Evolutionary conservation across 1,140 invertebrate species (phyloP).

Genomic region (Drosophila tsacasi): DNA sequence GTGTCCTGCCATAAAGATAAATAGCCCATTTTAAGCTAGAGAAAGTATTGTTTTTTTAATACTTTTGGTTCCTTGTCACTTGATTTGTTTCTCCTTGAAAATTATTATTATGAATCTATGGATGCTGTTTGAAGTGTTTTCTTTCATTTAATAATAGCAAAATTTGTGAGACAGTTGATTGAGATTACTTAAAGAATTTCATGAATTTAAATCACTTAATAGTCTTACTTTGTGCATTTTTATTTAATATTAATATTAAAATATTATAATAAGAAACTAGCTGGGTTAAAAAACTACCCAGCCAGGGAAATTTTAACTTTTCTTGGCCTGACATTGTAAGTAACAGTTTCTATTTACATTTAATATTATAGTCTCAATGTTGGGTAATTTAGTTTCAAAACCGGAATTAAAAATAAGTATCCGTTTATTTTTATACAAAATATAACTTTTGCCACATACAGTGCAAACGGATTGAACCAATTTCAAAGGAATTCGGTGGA

Average conservation of each 20-base stretch:
- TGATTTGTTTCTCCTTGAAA: not conserved
- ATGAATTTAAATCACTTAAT: not conserved
- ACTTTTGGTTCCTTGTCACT: not conserved
- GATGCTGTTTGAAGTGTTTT: not conserved
- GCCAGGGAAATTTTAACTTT: not conserved
- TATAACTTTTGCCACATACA: not conserved
- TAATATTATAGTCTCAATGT: not conserved
- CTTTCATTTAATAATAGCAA: not conserved
- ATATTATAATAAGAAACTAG: not conserved
- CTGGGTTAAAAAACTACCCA: not conserved
- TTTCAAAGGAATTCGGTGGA: conserved; percentile 15
- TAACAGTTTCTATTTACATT: not conserved
- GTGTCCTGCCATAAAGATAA: conserved; percentile 1
- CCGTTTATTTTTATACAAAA: not conserved
- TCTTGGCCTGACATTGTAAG: no score
- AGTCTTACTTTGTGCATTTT: not conserved
- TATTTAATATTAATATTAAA: not conserved
- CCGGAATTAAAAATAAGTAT: not conserved
- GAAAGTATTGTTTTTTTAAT: no score
- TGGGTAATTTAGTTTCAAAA: no score
- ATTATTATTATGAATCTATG: not conserved
- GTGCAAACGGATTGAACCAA: conserved; percentile 15
- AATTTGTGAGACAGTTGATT: not conserved
- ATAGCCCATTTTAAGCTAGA: not conserved
- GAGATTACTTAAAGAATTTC: not conserved